Base-by-base conservation (phyloP, 2,113 vertebrate species). In the Microtus pennsylvanicus region DNA sequence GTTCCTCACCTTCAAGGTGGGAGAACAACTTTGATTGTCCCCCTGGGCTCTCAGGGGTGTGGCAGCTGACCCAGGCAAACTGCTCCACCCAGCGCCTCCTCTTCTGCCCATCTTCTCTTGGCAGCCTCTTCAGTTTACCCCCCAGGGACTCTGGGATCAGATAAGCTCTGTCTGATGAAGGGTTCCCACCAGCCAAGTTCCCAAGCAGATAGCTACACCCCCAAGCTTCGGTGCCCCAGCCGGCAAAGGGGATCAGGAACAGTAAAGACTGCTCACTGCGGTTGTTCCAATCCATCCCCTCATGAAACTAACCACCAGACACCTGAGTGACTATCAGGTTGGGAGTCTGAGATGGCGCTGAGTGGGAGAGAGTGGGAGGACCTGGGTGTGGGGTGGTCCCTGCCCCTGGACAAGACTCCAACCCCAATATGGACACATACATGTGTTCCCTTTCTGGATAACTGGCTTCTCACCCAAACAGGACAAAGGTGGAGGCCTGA, bases 111-210 rank as follows among this genome's bases (percentile, higher is more conserved):
- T 47, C 65, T 22, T 24, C 50, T 86, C 58, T 90, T 70, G 89
- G 81, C 90, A 58, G 30, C 72, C 33, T 90, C 81, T 91, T 94
- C 58, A 63, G 85, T 86, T 94, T 90, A 74, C 88, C 92, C 61
- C 74, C 1, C 28, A 5, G 13, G 88, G 90, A 28, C 10, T 42
- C 55, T 28, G 55, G 1, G 6, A 95, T 90, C 87, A 95, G 90
- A 95, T 91, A 95, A 87, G 13, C 50, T 63, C 70, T 22, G 70
- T 85, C 88, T 93, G 26, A 94, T 81, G 81, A 67, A 52, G 30
- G 81, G 42, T 63, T 86, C 88, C 89, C 92, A 93, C 72, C 67
- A 89, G 85, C 55, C 67, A 58, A 21, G 78, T 90, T 95, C 96
- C 88, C 94, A 82, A 69, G 80, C 86, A 72, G 58, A 50, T 50